A percentile compares a stretch with the other conserved stretches of the same genome.
Conservation (phyloP, 2,888 invertebrate species). For the Hemicrepidius hirtus region DNA sequence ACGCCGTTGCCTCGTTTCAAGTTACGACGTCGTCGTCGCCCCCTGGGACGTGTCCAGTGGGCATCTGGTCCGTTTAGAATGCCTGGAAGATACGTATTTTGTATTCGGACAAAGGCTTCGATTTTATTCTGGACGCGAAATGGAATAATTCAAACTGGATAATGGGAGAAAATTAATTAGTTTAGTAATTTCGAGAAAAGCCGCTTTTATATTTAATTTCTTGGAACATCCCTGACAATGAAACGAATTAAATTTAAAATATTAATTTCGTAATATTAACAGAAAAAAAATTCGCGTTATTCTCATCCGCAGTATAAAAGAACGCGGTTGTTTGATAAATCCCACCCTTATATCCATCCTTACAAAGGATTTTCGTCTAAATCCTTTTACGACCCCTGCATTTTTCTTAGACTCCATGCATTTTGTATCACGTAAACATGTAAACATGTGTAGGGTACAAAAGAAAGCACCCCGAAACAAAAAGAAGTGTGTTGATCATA, state of each 20-base stretch:
- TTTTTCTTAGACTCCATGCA: slow-evolving; percentile 6
- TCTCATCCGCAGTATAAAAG: no score
- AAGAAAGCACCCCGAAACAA: slow-evolving; percentile 1
- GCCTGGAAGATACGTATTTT: neutral
- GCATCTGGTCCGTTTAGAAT: slow-evolving; percentile 2
- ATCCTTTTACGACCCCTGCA: slow-evolving; percentile 18
- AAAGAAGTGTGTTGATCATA: neutral
- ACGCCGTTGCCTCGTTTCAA: neutral
- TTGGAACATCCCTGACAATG: neutral
- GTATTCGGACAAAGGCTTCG: slow-evolving; percentile 20
- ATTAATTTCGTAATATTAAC: no score
- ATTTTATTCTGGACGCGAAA: neutral
- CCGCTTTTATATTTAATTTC: slow-evolving; percentile 15
- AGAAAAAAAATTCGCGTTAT: no score
- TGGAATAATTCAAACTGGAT: neutral
- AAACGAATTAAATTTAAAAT: neutral
- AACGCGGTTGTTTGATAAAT: no score
- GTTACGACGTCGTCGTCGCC: slow-evolving; percentile 10
- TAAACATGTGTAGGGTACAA: slow-evolving; percentile 1
- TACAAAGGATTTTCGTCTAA: slow-evolving; percentile 7
- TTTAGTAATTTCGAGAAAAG: slow-evolving; percentile 12
- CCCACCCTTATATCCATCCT: no score
- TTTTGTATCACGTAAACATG: slow-evolving; percentile 26
- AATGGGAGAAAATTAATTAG: slow-evolving; percentile 22
- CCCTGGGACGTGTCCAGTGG: slow-evolving; percentile 10